phyloP scores from a whole-genome alignment of 2,113 vertebrate species.

The Cepphus grylle region DNA sequence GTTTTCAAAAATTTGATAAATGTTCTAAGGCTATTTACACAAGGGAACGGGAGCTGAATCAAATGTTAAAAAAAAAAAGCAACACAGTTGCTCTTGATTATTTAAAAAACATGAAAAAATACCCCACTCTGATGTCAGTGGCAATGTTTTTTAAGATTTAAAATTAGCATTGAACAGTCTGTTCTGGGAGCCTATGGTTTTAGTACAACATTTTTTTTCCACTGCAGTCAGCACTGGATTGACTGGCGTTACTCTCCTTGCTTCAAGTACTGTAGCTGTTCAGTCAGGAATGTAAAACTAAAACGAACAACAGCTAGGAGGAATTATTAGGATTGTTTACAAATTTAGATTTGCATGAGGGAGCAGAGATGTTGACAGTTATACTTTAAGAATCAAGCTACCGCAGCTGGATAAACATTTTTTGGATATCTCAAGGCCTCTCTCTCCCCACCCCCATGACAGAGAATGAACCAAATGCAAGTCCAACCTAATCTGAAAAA shows the following conservation, averaged over 20 bases:
- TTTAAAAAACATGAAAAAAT: constrained; percentile 1
- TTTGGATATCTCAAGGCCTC: constrained; percentile 14
- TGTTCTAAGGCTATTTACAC: neutral
- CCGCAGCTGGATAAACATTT: constrained; percentile 62
- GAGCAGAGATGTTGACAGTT: constrained; percentile 37
- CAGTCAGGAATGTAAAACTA: constrained; percentile 16
- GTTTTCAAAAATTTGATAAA: neutral
- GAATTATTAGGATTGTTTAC: constrained; percentile 53
- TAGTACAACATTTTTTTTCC: neutral
- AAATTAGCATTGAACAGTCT: constrained; percentile 63
- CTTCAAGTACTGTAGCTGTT: neutral
- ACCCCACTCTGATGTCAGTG: constrained; percentile 24
- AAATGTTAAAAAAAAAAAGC: neutral
- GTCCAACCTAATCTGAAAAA: constrained; percentile 60
- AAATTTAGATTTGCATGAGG: constrained; percentile 53
- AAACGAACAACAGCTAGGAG: neutral
- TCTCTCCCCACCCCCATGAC: neutral
- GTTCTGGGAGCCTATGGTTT: constrained; percentile 31
- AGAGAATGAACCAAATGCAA: constrained; percentile 35
- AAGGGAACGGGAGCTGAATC: neutral
- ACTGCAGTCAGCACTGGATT: neutral
- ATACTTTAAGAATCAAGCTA: constrained; percentile 38
- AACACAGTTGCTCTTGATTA: constrained; percentile 7
- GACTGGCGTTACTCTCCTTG: neutral
- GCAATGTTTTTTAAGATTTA: constrained; percentile 23